A percentile compares a stretch with the other conserved stretches of the same genome.
Conservation (phyloP, 2,113 vertebrate genomes). For the Zosterops lateralis region DNA sequence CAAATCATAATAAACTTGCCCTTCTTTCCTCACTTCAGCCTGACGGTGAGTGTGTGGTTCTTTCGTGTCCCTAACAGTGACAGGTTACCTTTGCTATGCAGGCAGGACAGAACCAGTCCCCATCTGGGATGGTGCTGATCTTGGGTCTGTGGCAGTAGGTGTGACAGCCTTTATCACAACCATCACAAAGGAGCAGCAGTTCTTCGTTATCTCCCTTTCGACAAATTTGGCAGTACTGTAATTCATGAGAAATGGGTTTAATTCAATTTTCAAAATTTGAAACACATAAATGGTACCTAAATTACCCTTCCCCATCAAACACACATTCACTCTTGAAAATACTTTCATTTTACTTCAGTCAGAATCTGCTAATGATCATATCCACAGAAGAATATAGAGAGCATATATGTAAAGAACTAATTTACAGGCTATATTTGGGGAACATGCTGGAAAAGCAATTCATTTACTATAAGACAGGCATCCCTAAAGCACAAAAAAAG, state of each 20-base stretch:
- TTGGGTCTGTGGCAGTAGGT: conserved; percentile 98
- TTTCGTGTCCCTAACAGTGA: no score
- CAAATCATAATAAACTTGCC: no score
- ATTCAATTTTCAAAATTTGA: neutral
- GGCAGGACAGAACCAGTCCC: conserved; percentile 98
- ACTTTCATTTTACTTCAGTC: conserved; percentile 16
- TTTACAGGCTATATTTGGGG: conserved; percentile 11
- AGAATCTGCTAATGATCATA: neutral
- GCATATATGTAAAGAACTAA: conserved; percentile 15
- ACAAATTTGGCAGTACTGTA: conserved; percentile 98
- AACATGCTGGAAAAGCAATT: conserved; percentile 48
- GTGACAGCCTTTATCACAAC: conserved; percentile 98
- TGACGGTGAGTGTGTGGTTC: no score
- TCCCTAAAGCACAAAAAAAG: conserved; percentile 40
- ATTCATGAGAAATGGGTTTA: conserved; percentile 42
- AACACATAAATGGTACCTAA: neutral
- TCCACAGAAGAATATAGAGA: neutral
- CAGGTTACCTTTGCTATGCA: conserved; percentile 94
- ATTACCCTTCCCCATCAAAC: conserved; percentile 27
- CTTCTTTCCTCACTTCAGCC: no score
- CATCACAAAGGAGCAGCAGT: conserved; percentile 94
- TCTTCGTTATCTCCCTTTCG: conserved; percentile 98
- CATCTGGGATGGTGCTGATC: conserved; percentile 94
- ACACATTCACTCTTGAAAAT: neutral
- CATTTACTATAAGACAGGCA: conserved; percentile 1